phyloP scores from a whole-genome alignment of 2,888 invertebrate genomes.

The Eupithecia dodoneata region DNA sequence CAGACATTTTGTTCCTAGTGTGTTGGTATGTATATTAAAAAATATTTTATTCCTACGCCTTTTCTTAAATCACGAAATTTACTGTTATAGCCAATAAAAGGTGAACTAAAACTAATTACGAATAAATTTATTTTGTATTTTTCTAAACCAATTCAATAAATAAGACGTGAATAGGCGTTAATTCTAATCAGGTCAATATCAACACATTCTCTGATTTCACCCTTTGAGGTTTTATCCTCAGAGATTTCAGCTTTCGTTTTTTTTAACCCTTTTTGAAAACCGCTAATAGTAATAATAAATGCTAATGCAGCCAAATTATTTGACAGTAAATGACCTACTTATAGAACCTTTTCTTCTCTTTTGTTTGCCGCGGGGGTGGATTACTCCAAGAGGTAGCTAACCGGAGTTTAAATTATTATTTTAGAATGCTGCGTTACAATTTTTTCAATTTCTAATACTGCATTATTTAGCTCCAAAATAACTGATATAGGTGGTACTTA shows the following conservation, averaged over 20 bases:
- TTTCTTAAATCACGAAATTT: background rate
- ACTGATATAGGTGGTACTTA: background rate
- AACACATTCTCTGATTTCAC: conserved; percentile 57
- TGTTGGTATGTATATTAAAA: too few relatives aligned
- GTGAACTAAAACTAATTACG: background rate
- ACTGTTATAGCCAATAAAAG: background rate
- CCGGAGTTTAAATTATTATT: background rate
- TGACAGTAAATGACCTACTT: conserved; percentile 71
- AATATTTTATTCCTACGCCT: background rate
- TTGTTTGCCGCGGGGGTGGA: conserved; percentile 51
- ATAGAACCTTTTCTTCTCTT: conserved; percentile 53
- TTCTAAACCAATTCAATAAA: conserved; percentile 15
- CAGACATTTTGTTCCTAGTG: background rate
- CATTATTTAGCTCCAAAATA: background rate
- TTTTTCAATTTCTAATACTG: background rate
- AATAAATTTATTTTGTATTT: background rate
- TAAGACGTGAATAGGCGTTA: conserved; percentile 17
- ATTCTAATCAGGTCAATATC: conserved; percentile 57
- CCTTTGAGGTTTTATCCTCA: conserved; percentile 49
- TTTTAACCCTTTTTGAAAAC: conserved; percentile 53
- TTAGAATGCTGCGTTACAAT: background rate
- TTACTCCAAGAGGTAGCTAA: conserved; percentile 37
- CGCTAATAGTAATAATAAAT: too few relatives aligned
- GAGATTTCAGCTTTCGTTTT: background rate
- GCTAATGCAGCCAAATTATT: conserved; percentile 70